Conservation (phyloP, 2,888 invertebrate species). For the Hartigia nigra region DNA sequence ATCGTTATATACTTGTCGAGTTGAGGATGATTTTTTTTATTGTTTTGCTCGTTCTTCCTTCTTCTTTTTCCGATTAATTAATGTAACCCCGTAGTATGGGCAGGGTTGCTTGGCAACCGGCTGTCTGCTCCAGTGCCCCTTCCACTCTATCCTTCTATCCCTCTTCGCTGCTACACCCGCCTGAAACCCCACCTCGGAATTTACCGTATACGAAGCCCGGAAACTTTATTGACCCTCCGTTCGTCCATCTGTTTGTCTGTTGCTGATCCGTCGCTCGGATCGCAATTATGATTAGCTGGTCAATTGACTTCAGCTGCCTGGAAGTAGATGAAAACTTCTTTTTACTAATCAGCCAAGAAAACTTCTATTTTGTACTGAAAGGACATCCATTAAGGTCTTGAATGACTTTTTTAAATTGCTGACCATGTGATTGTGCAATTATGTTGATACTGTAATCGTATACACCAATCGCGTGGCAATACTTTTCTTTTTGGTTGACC, state of each 20-base stretch:
- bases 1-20: not conserved
- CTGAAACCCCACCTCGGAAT: not conserved
- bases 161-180: not conserved
- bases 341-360: not conserved
- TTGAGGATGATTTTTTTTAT: not conserved
- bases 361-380: not conserved
- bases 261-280: slow-evolving; percentile 2
- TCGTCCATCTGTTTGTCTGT: slow-evolving; percentile 3
- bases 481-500: not conserved
- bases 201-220: slow-evolving; percentile 13
- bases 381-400: not conserved
- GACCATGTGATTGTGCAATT: not conserved
- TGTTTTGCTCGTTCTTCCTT: slow-evolving; percentile 4
- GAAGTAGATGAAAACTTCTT: not conserved
- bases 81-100: slow-evolving; percentile 22
- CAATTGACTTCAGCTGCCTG: slow-evolving; percentile 5
- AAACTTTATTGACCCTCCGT: slow-evolving; percentile 23
- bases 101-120: slow-evolving; percentile 21
- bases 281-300: slow-evolving; percentile 7
- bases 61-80: slow-evolving; percentile 23
- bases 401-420: not conserved
- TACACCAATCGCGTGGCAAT: not conserved
- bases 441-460: not conserved
- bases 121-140: slow-evolving; percentile 14
- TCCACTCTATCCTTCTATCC: not conserved